Percentiles rank a stretch among this genome's conserved stretches.
phyloP scores from a whole-genome alignment of 2,113 vertebrate species.

The Peromyscus maniculatus region DNA sequence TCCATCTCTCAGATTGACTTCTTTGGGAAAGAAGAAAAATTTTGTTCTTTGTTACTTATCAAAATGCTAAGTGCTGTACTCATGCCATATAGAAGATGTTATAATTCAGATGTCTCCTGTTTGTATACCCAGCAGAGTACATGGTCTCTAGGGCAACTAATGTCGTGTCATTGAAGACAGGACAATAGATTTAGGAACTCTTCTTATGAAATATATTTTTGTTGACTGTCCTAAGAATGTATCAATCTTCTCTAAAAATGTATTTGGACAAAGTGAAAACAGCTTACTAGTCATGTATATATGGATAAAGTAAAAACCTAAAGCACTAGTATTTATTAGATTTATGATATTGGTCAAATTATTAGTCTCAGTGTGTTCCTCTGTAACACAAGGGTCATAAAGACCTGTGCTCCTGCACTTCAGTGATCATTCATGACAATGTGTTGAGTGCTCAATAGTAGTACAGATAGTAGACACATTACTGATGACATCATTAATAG shows the following conservation, averaged over 20 bases:
- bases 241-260: background rate
- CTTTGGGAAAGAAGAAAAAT: slow-evolving; percentile 83
- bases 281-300: background rate
- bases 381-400: background rate
- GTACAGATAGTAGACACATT: background rate
- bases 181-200: background rate
- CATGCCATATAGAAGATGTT: background rate
- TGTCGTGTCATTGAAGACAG: background rate
- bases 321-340: background rate
- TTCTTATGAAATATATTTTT: slow-evolving; percentile 7
- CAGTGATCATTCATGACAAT: background rate
- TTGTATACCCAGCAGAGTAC: slow-evolving; percentile 29
- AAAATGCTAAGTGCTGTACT: background rate
- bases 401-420: background rate
- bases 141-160: slow-evolving; percentile 19
- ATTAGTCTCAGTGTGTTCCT: slow-evolving; percentile 67
- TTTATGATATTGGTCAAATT: slow-evolving; percentile 20
- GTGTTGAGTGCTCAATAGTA: background rate
- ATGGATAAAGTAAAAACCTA: slow-evolving; percentile 14
- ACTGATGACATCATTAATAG: background rate
- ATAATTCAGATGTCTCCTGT: slow-evolving; percentile 9
- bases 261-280: slow-evolving; percentile 41
- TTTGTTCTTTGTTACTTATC: slow-evolving; percentile 41
- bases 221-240: background rate
- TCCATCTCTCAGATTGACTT: slow-evolving; percentile 78